These are phyloP conservation scores for Anas platyrhynchos DNA, from an alignment of 2,113 vertebrate species.

Conservation along the genomic window DNA sequence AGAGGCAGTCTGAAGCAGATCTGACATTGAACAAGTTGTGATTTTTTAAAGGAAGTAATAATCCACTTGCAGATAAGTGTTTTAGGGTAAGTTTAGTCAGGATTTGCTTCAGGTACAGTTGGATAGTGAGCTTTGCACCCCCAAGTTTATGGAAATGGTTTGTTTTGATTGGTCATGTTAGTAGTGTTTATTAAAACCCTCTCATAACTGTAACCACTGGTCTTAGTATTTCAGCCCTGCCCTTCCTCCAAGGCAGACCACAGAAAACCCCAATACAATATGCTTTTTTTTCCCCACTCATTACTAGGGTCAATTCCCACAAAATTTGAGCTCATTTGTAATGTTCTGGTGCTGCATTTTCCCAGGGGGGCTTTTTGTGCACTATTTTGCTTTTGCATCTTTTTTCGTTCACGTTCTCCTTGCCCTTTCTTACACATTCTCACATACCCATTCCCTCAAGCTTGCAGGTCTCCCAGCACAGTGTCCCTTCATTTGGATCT, in stretches of 20 bases:
- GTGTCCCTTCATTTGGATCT: not conserved
- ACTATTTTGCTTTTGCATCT: not conserved
- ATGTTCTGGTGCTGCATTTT: not conserved
- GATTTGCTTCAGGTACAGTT: not conserved
- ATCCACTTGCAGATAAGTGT: not conserved
- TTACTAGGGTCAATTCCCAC: not conserved
- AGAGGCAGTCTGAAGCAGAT: not conserved
- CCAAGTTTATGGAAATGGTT: not conserved
- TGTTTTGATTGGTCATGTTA: not conserved
- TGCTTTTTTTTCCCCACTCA: not conserved
- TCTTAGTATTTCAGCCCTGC: not conserved
- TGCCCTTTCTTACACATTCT: not conserved
- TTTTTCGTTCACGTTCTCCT: not conserved
- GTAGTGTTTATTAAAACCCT: not conserved
- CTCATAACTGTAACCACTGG: not conserved
- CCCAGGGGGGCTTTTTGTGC: not conserved
- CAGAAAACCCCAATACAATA: not conserved
- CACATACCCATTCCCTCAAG: not conserved
- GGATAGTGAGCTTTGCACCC: not conserved
- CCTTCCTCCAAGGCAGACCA: not conserved
- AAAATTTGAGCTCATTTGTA: not conserved
- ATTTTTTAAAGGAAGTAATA: not conserved
- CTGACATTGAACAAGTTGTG: not conserved
- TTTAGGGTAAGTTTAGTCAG: not conserved
- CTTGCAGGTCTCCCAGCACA: not conserved